These are phyloP conservation scores for Podilymbus podiceps DNA, from an alignment of 2,113 vertebrate genomes.

Conservation along the genomic window DNA sequence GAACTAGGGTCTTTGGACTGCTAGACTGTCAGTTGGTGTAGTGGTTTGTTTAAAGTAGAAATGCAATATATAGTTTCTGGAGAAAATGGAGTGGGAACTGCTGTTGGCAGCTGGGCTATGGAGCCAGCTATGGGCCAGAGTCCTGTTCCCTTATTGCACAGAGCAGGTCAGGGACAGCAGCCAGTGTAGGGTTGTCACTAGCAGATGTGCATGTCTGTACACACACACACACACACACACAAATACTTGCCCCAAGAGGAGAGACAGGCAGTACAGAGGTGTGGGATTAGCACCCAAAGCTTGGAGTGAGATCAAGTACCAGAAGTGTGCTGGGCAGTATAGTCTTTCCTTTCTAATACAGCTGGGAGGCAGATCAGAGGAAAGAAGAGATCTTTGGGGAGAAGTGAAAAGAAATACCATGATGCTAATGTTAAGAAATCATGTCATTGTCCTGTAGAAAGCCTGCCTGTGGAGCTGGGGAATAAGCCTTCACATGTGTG, in stretches of 20 bases:
- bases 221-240: not conserved
- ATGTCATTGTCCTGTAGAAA: not conserved
- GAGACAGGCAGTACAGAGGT: not conserved
- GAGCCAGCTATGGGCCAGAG: not conserved
- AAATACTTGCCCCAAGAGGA: not conserved
- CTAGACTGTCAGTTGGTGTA: not conserved
- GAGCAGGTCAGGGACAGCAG: not conserved
- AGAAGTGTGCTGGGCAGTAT: not conserved
- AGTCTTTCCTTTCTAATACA: not conserved
- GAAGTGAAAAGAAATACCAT: not conserved
- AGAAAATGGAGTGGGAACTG: not conserved
- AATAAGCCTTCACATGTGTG: not conserved
- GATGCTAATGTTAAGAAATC: not conserved
- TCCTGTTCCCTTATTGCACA: not conserved
- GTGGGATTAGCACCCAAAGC: constrained; percentile 21
- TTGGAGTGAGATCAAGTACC: constrained; percentile 7
- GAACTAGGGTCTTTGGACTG: not conserved
- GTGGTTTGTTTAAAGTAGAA: not conserved
- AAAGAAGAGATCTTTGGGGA: not conserved
- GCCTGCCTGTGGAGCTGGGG: not conserved
- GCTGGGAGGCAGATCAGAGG: constrained; percentile 6
- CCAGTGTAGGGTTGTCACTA: not conserved
- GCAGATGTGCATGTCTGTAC: not conserved
- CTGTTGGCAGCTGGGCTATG: not conserved
- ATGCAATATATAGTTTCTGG: not conserved